Conservation (phyloP, 1,140 invertebrate species). For the Thaumatotibia leucotreta region DNA sequence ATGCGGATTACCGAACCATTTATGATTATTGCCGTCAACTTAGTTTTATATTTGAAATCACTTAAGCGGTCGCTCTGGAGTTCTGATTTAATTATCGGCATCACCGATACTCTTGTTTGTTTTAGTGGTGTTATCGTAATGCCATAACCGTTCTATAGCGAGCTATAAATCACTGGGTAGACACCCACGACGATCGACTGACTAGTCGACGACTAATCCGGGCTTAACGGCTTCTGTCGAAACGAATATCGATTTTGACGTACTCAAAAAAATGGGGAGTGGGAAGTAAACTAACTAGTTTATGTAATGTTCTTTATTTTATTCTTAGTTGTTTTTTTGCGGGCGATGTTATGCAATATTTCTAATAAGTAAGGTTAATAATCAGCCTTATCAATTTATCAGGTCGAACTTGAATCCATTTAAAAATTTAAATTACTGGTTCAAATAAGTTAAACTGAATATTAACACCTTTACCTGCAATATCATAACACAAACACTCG, state of each 20-base stretch:
- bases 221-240: constrained; percentile 44
- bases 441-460: no score
- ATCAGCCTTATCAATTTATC: no score
- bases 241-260: constrained; percentile 37
- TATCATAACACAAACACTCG: no score
- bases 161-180: constrained; percentile 49
- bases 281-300: constrained; percentile 13
- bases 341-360: not conserved
- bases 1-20: not conserved
- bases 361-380: no score
- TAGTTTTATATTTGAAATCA: not conserved
- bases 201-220: constrained; percentile 42
- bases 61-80: not conserved
- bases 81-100: constrained; percentile 20
- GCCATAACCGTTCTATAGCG: constrained; percentile 32
- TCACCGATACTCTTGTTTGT: constrained; percentile 18
- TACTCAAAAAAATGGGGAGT: constrained; percentile 19
- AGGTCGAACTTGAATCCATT: no score
- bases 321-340: not conserved
- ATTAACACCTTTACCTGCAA: no score
- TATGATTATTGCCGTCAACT: not conserved
- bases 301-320: not conserved
- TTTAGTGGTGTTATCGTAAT: constrained; percentile 35
- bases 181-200: constrained; percentile 49
- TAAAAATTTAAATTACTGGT: no score